These are phyloP conservation scores for Gymnoscopelus microlampas DNA, from an alignment of 2,797 vertebrate species.

Conservation along the genomic window DNA sequence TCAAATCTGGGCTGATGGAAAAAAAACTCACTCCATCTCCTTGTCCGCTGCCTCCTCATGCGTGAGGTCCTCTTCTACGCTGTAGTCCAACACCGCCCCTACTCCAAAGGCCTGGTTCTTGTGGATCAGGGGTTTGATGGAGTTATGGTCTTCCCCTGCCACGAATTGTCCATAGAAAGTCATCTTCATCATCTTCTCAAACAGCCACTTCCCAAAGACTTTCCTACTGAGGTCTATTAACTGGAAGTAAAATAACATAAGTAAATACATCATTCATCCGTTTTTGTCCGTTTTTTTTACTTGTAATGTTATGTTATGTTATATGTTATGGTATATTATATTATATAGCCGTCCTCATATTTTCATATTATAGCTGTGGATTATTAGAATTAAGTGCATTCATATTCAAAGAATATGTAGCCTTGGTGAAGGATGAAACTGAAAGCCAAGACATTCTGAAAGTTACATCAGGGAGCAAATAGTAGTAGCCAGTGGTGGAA, in stretches of 20 bases:
- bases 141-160: slow-evolving; percentile 91
- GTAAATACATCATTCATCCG: too few species aligned
- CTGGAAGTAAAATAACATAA: slow-evolving; percentile 66
- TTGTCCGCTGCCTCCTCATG: slow-evolving; percentile 85
- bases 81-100: slow-evolving; percentile 93
- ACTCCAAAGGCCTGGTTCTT: slow-evolving; percentile 90
- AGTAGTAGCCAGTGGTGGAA: too few species aligned
- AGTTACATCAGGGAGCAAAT: too few species aligned
- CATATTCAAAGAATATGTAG: too few species aligned
- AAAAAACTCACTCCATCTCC: slow-evolving; percentile 87
- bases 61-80: slow-evolving; percentile 91
- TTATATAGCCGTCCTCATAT: too few species aligned
- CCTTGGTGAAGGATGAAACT: too few species aligned
- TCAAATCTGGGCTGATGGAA: background rate
- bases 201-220: slow-evolving; percentile 85
- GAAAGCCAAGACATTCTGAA: too few species aligned
- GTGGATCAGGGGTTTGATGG: slow-evolving; percentile 89
- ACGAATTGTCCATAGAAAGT: slow-evolving; percentile 98
- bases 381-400: too few species aligned
- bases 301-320: too few species aligned
- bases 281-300: too few species aligned
- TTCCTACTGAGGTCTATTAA: slow-evolving; percentile 84
- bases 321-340: too few species aligned
- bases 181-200: slow-evolving; percentile 93
- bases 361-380: too few species aligned